Conservation (phyloP, 2,888 invertebrate genomes). For the Hybos culiciformis region DNA sequence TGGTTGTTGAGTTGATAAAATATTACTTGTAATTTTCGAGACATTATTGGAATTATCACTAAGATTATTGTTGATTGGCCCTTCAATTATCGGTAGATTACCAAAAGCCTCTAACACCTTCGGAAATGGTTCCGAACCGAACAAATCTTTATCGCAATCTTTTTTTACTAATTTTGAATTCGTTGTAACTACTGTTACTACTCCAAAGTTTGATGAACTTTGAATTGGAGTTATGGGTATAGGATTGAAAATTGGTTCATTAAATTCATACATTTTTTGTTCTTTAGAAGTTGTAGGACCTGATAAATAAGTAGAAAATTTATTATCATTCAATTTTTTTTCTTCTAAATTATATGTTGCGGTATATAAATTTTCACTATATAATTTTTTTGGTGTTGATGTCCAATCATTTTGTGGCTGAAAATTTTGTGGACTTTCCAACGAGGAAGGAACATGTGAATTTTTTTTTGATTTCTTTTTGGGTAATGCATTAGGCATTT, state of each 20-base stretch:
- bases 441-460: constrained; percentile 6
- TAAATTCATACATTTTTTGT: constrained; percentile 28
- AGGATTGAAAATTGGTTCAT: constrained; percentile 34
- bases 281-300: constrained; percentile 15
- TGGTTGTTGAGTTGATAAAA: neutral
- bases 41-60: neutral
- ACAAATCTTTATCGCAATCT: constrained; percentile 24
- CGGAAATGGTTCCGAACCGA: constrained; percentile 35
- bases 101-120: constrained; percentile 30
- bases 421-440: constrained; percentile 6
- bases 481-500: constrained; percentile 27
- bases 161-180: neutral
- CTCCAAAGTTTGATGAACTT: constrained; percentile 23
- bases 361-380: constrained; percentile 17
- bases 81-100: neutral
- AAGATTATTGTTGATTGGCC: neutral
- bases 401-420: constrained; percentile 22
- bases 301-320: constrained; percentile 17
- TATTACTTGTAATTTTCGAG: neutral
- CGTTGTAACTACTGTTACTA: constrained; percentile 22
- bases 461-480: constrained; percentile 19
- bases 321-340: constrained; percentile 11
- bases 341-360: no score
- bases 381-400: constrained; percentile 27
- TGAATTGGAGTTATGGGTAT: constrained; percentile 14